A percentile compares a stretch with the other conserved stretches of the same genome.
phyloP scores from a whole-genome alignment of 2,113 vertebrate genomes.

The Rallus limicola region DNA sequence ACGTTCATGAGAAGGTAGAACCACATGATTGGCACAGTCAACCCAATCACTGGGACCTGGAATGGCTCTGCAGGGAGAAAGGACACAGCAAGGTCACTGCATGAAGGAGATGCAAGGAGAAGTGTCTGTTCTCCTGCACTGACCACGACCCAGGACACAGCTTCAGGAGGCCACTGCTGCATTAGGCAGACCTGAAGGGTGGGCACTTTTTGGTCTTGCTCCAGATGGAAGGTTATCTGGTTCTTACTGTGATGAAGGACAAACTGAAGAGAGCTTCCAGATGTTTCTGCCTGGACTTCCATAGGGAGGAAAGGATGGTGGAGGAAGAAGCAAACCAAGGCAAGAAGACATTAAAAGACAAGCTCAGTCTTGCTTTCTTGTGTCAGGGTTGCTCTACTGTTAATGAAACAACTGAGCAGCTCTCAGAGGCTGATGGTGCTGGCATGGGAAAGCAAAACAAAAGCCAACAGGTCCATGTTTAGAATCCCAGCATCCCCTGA shows the following conservation, averaged over 20 bases:
- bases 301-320: background rate
- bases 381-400: background rate
- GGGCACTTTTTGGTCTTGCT: background rate
- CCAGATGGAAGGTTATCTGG: background rate
- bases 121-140: background rate
- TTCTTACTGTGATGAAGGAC: background rate
- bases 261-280: background rate
- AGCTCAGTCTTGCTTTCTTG: background rate
- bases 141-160: rapidly evolving
- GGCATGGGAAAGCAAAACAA: background rate
- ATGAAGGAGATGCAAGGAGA: background rate
- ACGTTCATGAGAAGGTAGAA: slow-evolving; percentile 93
- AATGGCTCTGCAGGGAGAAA: slow-evolving; percentile 78
- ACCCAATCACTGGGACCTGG: slow-evolving; percentile 78
- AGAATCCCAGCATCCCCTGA: too few relatives aligned
- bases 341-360: background rate
- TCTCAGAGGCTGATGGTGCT: background rate
- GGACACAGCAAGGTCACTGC: background rate
- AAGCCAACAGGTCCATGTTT: rapidly evolving
- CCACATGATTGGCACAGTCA: slow-evolving; percentile 90
- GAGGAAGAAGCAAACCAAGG: background rate
- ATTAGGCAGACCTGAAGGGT: background rate
- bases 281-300: background rate
- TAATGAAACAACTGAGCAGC: background rate
- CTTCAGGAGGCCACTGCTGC: background rate